phyloP scores from a whole-genome alignment of 2,888 invertebrate species.

The Drosophila paracracens region DNA sequence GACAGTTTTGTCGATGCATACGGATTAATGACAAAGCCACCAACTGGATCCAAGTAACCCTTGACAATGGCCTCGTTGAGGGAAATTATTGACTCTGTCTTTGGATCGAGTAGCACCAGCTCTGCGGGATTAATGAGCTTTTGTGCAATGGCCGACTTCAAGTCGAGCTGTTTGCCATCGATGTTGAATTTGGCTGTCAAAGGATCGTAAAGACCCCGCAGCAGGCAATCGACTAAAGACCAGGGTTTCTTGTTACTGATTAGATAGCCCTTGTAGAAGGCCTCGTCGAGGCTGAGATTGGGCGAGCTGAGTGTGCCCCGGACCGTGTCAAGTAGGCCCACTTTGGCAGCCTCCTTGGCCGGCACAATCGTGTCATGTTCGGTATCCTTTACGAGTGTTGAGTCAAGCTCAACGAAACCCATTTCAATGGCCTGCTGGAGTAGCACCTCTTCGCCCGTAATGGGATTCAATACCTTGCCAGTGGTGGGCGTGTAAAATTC shows the following conservation, averaged over 20 bases:
- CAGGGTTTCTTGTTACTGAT: conserved; percentile 92
- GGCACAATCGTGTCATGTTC: conserved; percentile 88
- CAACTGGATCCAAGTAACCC: conserved; percentile 91
- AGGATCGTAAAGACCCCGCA: conserved; percentile 92
- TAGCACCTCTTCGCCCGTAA: conserved; percentile 90
- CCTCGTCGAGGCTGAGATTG: conserved; percentile 90
- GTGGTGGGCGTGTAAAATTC: conserved; percentile 91
- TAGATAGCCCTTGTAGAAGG: conserved; percentile 92
- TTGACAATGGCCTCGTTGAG: conserved; percentile 91
- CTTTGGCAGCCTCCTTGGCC: conserved; percentile 89
- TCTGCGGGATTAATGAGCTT: conserved; percentile 92
- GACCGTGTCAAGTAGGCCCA: conserved; percentile 89
- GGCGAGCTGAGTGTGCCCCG: conserved; percentile 90
- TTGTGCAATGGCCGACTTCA: conserved; percentile 90
- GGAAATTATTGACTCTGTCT: conserved; percentile 92
- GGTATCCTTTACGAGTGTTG: conserved; percentile 91
- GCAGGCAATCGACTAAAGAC: conserved; percentile 93
- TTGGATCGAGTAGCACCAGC: conserved; percentile 92
- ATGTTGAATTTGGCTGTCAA: conserved; percentile 90
- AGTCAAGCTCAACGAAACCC: conserved; percentile 90
- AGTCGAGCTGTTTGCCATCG: conserved; percentile 89
- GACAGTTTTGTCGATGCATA: conserved; percentile 90
- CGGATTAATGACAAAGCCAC: conserved; percentile 92
- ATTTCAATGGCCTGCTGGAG: conserved; percentile 90
- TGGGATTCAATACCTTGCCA: conserved; percentile 91